A percentile compares a stretch with the other conserved stretches of the same genome.
These are phyloP conservation scores for Lycodopsis pacificus DNA, from an alignment of 2,797 vertebrate species.

Conservation along the genomic window DNA sequence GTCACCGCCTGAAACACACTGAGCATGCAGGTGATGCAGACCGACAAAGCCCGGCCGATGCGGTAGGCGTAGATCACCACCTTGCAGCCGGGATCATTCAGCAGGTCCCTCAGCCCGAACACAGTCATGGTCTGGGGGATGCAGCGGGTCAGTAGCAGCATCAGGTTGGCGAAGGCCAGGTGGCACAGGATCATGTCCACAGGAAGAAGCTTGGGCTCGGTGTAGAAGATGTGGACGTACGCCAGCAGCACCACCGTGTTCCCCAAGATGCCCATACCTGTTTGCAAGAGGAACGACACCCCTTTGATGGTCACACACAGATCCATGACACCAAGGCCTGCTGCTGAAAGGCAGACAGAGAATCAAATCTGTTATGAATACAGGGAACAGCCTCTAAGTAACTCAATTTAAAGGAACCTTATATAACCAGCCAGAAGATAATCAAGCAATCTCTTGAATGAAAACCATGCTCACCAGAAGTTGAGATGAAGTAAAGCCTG, in stretches of 20 bases:
- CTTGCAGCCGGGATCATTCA: constrained; percentile 84
- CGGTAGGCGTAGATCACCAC: constrained; percentile 85
- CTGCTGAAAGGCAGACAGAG: constrained; percentile 11
- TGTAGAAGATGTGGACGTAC: constrained; percentile 71
- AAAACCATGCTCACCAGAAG: constrained; percentile 66
- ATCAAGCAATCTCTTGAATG: neutral
- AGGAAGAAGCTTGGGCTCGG: constrained; percentile 76
- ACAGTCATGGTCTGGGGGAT: constrained; percentile 86
- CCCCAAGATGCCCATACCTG: constrained; percentile 83
- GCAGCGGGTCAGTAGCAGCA: constrained; percentile 83
- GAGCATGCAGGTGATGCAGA: constrained; percentile 87
- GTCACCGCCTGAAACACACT: constrained; percentile 85
- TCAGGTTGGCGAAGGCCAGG: constrained; percentile 84
- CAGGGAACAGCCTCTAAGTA: constrained; percentile 16
- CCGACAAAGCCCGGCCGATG: constrained; percentile 82
- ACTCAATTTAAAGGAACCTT: neutral
- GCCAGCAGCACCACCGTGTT: constrained; percentile 82
- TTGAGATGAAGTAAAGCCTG: constrained; percentile 19
- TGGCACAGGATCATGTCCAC: constrained; percentile 87
- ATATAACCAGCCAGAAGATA: neutral
- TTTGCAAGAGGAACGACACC: constrained; percentile 87
- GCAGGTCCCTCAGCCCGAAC: constrained; percentile 80
- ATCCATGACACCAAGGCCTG: constrained; percentile 78
- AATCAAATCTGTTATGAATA: constrained; percentile 29
- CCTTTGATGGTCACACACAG: constrained; percentile 88